Evolutionary conservation across 2,113 vertebrate genomes (phyloP).

Genomic region (Origma solitaria): DNA sequence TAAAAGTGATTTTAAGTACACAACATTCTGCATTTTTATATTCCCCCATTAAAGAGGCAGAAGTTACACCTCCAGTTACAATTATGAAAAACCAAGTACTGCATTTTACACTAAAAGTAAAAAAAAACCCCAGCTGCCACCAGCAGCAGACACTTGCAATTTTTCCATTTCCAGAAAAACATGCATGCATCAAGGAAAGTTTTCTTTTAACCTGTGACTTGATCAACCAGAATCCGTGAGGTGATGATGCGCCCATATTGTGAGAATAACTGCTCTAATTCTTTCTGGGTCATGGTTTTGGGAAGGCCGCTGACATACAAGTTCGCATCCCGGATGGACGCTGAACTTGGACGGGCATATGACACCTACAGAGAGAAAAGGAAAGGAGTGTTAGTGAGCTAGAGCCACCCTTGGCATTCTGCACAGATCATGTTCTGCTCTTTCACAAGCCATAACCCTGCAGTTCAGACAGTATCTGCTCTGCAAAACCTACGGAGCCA

Average conservation of each 20-base stretch:
- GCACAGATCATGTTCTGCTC: neutral
- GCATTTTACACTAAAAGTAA: rapidly evolving
- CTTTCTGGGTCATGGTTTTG: constrained; percentile 99
- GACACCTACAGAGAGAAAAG: constrained; percentile 82
- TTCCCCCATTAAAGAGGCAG: neutral
- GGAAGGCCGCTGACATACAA: constrained; percentile 98
- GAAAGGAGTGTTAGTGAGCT: neutral
- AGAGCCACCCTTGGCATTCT: neutral
- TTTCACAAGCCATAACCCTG: neutral
- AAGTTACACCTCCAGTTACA: neutral
- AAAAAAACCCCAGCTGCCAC: neutral
- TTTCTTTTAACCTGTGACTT: constrained; percentile 92
- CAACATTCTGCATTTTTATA: neutral
- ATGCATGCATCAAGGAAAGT: neutral
- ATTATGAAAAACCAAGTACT: neutral
- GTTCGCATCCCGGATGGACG: constrained; percentile 98
- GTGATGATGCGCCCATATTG: constrained; percentile 99
- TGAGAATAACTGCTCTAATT: constrained; percentile 98
- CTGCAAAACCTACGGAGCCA: neutral
- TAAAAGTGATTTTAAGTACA: neutral
- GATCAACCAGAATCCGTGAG: constrained; percentile 99
- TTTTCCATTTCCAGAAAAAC: neutral
- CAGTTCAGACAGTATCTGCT: neutral
- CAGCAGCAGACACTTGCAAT: neutral
- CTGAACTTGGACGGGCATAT: constrained; percentile 96